Evolutionary conservation across 2,888 invertebrate genomes (phyloP).

Genomic region (Hydraecia micacea): DNA sequence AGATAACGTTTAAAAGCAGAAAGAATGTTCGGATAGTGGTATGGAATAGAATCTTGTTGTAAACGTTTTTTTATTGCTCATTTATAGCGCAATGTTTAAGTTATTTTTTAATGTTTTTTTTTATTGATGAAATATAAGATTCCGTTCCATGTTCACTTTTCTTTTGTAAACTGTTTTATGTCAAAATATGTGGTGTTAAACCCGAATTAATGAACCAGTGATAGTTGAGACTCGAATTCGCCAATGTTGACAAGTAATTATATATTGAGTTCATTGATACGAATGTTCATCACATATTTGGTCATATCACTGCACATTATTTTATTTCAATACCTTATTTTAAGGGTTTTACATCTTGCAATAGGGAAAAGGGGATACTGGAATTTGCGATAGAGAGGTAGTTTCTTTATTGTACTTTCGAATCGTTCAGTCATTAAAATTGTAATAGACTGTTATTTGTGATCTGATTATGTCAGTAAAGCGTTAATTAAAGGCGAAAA

Average conservation of each 20-base stretch:
- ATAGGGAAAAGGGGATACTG: slow-evolving; percentile 35
- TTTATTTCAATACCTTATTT: slow-evolving; percentile 54
- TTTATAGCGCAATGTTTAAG: slow-evolving; percentile 63
- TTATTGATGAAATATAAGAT: slow-evolving; percentile 64
- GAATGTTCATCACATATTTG: slow-evolving; percentile 39
- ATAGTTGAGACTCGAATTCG: slow-evolving; percentile 19
- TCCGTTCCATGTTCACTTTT: slow-evolving; percentile 71
- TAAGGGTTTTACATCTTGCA: slow-evolving; percentile 51
- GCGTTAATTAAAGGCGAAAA: neutral
- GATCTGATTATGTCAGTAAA: neutral
- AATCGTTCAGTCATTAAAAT: neutral
- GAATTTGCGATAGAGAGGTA: neutral
- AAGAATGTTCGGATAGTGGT: slow-evolving; percentile 45
- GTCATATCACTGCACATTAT: slow-evolving; percentile 36
- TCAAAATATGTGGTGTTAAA: slow-evolving; percentile 44
- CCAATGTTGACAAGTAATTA: slow-evolving; percentile 6
- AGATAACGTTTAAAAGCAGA: slow-evolving; percentile 54
- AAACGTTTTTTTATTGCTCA: slow-evolving; percentile 63
- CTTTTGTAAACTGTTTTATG: slow-evolving; percentile 39
- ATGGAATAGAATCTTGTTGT: slow-evolving; percentile 68
- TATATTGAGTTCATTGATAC: slow-evolving; percentile 23
- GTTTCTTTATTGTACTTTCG: neutral
- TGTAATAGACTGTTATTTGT: neutral
- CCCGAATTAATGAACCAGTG: slow-evolving; percentile 20
- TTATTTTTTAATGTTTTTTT: slow-evolving; percentile 60